These are phyloP conservation scores for Pararge aegeria DNA, from an alignment of 1,140 invertebrate genomes.

Conservation along the genomic window DNA sequence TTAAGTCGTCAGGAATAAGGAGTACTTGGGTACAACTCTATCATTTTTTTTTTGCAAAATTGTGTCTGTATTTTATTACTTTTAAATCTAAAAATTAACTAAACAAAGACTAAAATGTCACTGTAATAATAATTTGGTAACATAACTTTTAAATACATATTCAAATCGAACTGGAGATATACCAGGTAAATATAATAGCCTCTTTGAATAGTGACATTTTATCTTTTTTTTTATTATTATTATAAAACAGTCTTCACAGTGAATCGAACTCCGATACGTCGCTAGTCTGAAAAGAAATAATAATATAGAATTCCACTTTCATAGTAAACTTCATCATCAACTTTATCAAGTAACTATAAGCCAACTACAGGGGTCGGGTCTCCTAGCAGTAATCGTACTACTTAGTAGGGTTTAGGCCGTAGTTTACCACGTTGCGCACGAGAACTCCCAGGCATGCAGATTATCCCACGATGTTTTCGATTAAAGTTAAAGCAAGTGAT, in stretches of 20 bases:
- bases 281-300: slow-evolving; percentile 67
- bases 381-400: no score
- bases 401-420: no score
- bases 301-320: no score
- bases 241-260: slow-evolving; percentile 48
- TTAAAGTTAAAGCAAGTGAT: no score
- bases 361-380: no score
- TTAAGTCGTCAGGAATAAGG: no score
- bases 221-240: not conserved
- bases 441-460: no score
- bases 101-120: slow-evolving; percentile 14
- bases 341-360: no score
- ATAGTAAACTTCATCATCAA: no score
- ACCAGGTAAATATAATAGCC: slow-evolving; percentile 2
- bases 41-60: not conserved
- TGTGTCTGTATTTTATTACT: not conserved
- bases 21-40: no score
- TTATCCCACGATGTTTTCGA: no score
- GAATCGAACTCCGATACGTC: slow-evolving; percentile 78
- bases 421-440: no score
- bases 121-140: slow-evolving; percentile 20
- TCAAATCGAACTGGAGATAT: not conserved
- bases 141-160: slow-evolving; percentile 1
- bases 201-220: slow-evolving; percentile 13
- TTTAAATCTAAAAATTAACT: slow-evolving; percentile 20